A percentile compares a stretch with the other conserved stretches of the same genome.
These are phyloP conservation scores for Taxidea taxus DNA, from an alignment of 2,113 vertebrate genomes.

Conservation along the genomic window DNA sequence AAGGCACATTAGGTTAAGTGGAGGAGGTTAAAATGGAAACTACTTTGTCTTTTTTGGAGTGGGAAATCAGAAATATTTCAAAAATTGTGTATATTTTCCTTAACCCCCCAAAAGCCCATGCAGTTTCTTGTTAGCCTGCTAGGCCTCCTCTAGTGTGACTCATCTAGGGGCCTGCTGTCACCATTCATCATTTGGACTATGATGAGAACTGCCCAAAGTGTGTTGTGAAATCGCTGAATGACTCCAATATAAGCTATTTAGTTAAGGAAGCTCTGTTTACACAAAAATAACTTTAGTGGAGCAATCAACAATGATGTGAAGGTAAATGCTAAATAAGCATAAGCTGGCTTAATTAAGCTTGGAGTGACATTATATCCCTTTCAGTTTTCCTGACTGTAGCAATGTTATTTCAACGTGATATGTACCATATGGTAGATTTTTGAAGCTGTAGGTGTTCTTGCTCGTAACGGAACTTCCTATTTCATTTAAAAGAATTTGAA, in stretches of 20 bases:
- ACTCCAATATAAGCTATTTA: slow-evolving; percentile 58
- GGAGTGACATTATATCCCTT: slow-evolving; percentile 50
- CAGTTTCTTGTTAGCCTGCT: neutral
- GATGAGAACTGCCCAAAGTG: slow-evolving; percentile 7
- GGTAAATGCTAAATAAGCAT: slow-evolving; percentile 58
- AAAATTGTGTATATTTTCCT: neutral
- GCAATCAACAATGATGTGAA: slow-evolving; percentile 50
- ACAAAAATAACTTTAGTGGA: slow-evolving; percentile 54
- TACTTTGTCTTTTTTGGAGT: neutral
- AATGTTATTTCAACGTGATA: slow-evolving; percentile 31
- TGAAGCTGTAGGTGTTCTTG: slow-evolving; percentile 2
- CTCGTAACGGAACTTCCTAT: slow-evolving; percentile 24
- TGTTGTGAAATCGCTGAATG: neutral
- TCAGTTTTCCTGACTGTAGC: slow-evolving; percentile 33
- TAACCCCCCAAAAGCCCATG: neutral
- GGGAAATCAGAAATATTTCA: neutral
- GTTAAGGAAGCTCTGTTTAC: slow-evolving; percentile 64
- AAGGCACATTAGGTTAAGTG: neutral
- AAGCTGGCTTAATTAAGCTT: slow-evolving; percentile 60
- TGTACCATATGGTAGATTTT: neutral
- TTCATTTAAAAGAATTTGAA: slow-evolving; percentile 2
- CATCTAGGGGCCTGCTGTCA: neutral
- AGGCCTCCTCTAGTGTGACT: neutral
- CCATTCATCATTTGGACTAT: slow-evolving; percentile 1
- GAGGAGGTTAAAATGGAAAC: neutral